Evolutionary conservation across 2,113 vertebrate species (phyloP), one percentile per base, ranked within the genome.

Genomic region (Ptilonorhynchus violaceus): DNA sequence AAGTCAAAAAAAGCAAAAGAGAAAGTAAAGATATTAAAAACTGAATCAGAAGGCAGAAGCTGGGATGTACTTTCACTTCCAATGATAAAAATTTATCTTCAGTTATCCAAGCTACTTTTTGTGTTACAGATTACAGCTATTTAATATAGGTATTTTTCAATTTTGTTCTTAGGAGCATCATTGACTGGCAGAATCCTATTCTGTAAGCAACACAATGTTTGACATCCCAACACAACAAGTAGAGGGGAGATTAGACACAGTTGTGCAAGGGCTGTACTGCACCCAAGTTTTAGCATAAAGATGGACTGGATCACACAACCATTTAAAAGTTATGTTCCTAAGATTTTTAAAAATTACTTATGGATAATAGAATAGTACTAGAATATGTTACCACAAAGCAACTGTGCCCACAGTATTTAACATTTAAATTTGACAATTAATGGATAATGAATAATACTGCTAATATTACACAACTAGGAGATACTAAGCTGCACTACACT

Each of bases 341-440:
- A 67, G 9, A 66, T 35, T 55, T 27, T 49, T 2, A 63, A 60
- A 15, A 63, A 58, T 2, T 56, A 66, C 18, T 81, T 87, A 77
- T 0, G 0, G 21, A 10, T 16, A 50, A 50, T 1, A 4, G 16
- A 41, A 37, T 8, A 81, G 52, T 67, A 59, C 6, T 55, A 69
- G 7, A 69, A 12, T 15, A 16, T 16, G 16, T 44, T 84, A 31
- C 25, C 30, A 63, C 33, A 92, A 84, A 92, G 24, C 47, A 83
- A 74, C 25, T 20, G 20, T 55, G 23, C n/a, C 15, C 27, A 55
- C 9, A 39, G 13, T 31, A 72, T 25, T 83, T 86, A 72, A 58
- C 30, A 72, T 49, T 37, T 74, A 47, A 58, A 85, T 53, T 1
- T 77, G 55, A 22, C 16, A 58, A 28, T 28, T 27, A 59, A 35